Percentiles rank a stretch among this genome's conserved stretches.
phyloP scores from a whole-genome alignment of 2,888 invertebrate species.

The Nephrotoma guestfalica region DNA sequence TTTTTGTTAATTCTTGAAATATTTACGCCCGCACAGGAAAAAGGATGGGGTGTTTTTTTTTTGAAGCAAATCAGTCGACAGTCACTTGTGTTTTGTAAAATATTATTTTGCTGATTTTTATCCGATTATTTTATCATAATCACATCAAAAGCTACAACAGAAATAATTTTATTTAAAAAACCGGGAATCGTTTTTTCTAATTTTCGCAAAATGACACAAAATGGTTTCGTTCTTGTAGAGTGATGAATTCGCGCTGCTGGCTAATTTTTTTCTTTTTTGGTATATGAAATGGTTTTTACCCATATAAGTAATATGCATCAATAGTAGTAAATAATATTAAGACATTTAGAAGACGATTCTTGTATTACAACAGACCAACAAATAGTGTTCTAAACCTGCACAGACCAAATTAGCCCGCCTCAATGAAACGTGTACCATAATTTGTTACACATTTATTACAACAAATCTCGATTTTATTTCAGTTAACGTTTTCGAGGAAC shows the following conservation, averaged over 20 bases:
- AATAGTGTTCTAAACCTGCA: too few species aligned
- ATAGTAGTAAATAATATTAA: too few species aligned
- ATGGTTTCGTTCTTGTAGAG: neutral
- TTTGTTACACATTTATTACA: too few species aligned
- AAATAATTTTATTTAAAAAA: neutral
- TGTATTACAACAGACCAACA: too few species aligned
- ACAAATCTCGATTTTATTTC: too few species aligned
- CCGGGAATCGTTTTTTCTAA: neutral
- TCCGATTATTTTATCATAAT: neutral
- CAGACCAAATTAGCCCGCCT: too few species aligned
- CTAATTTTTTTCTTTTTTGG: neutral
- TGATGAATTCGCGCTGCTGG: neutral
- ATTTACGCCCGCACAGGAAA: neutral
- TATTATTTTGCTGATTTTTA: neutral
- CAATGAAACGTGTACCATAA: too few species aligned
- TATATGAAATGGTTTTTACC: neutral
- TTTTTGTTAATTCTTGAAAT: neutral
- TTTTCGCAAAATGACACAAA: neutral
- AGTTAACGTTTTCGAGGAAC: too few species aligned
- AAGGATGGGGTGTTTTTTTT: neutral
- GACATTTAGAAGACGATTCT: too few species aligned
- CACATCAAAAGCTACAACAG: neutral
- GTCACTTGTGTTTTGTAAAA: neutral
- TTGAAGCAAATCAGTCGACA: neutral
- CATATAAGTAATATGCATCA: too few species aligned